phyloP scores from a whole-genome alignment of 2,113 vertebrate genomes.

The Maccullochella peelii region DNA sequence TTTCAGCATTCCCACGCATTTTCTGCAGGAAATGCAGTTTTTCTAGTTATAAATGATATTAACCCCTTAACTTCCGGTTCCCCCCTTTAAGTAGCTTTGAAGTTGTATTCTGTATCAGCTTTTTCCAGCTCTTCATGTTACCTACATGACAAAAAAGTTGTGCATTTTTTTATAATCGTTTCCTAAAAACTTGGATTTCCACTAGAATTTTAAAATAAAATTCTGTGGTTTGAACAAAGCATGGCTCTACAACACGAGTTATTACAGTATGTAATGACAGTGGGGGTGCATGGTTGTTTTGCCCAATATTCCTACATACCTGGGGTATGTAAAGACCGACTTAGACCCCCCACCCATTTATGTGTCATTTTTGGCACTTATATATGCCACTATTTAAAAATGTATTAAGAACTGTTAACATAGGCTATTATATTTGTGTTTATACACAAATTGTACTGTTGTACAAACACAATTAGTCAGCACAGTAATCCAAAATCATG shows the following conservation, averaged over 20 bases:
- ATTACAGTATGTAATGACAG: not conserved
- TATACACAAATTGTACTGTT: not conserved
- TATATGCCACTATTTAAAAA: not conserved
- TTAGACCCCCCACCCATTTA: not conserved
- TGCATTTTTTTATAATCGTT: not conserved
- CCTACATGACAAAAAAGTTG: not conserved
- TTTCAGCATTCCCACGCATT: no score
- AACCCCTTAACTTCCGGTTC: constrained; percentile 21
- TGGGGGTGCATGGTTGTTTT: not conserved
- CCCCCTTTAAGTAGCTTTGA: not conserved
- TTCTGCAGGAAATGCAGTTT: no score
- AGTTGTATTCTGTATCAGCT: not conserved
- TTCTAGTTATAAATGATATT: constrained; percentile 22
- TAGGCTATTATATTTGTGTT: not conserved
- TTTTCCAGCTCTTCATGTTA: not conserved
- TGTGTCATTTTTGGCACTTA: not conserved
- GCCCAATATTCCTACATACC: no score
- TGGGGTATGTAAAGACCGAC: not conserved
- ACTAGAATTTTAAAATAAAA: not conserved
- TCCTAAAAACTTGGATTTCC: not conserved
- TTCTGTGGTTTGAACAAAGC: not conserved
- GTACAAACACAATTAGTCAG: constrained; percentile 3
- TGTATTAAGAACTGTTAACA: not conserved
- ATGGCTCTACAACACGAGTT: not conserved
- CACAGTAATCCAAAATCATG: not conserved